phyloP scores from a whole-genome alignment of 2,888 invertebrate genomes.

The Carabus problematicus region DNA sequence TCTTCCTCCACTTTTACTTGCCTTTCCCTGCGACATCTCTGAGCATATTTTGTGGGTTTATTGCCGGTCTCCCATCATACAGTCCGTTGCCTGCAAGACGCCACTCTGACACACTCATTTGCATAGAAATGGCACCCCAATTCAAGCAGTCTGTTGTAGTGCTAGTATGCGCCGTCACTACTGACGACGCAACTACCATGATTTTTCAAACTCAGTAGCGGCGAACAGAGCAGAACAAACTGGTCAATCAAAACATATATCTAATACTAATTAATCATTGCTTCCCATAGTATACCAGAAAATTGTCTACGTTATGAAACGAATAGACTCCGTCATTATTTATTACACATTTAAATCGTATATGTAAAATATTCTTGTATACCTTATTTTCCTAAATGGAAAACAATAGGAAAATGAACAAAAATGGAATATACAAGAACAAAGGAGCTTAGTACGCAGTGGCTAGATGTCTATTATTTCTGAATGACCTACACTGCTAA shows the following conservation, averaged over 20 bases:
- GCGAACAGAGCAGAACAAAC: too few relatives aligned
- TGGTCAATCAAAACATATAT: too few relatives aligned
- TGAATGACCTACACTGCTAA: too few relatives aligned
- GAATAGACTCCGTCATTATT: too few relatives aligned
- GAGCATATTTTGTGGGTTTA: constrained; percentile 16
- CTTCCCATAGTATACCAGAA: too few relatives aligned
- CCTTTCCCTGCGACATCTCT: background rate
- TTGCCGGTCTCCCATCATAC: constrained; percentile 6
- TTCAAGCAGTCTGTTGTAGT: background rate
- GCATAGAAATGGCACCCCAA: constrained; percentile 18
- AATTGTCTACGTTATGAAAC: too few relatives aligned
- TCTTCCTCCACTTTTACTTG: background rate
- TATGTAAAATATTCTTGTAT: background rate
- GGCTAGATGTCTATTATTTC: too few relatives aligned
- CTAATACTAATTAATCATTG: too few relatives aligned
- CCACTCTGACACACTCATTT: constrained; percentile 14
- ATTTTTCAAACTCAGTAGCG: too few relatives aligned
- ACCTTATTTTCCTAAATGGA: background rate
- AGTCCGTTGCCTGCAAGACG: constrained; percentile 1
- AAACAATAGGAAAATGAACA: background rate
- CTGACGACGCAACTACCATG: too few relatives aligned
- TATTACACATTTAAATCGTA: background rate
- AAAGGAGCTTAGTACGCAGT: too few relatives aligned
- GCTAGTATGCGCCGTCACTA: too few relatives aligned
- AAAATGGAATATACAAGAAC: background rate